A percentile compares a stretch with the other conserved stretches of the same genome.
phyloP scores from a whole-genome alignment of 2,113 vertebrate genomes.

The Merops nubicus region DNA sequence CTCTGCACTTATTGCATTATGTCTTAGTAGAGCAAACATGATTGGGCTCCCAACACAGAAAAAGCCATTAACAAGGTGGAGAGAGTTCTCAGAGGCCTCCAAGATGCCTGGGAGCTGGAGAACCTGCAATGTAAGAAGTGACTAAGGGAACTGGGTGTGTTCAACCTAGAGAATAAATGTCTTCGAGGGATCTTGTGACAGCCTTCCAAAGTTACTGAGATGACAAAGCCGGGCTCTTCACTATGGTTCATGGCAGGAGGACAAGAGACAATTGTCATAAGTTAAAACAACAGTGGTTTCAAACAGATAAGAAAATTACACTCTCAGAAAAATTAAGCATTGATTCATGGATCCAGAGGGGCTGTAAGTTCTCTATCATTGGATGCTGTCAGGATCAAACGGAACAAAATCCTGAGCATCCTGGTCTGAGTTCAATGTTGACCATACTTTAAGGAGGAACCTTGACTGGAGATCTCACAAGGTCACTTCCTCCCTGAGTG shows the following conservation, averaged over 20 bases:
- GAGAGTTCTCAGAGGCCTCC: background rate
- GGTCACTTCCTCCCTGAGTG: background rate
- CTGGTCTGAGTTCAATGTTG: background rate
- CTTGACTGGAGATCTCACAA: background rate
- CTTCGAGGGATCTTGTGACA: background rate
- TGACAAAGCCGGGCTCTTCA: background rate
- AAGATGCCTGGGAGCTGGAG: background rate
- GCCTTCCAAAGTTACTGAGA: background rate
- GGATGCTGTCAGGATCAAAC: background rate
- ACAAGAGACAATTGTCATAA: background rate
- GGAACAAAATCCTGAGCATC: background rate
- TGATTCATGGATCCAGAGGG: background rate
- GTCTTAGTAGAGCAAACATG: background rate
- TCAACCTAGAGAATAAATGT: background rate
- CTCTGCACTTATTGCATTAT: background rate
- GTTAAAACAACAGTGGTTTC: background rate
- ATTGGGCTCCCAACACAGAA: background rate
- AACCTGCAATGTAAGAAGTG: background rate
- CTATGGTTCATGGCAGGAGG: background rate
- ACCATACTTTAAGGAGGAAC: background rate
- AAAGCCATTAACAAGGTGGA: background rate
- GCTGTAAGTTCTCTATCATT: background rate
- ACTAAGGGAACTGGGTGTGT: background rate
- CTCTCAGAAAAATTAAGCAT: background rate
- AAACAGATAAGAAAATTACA: background rate